Base-by-base conservation (phyloP, 2,113 vertebrate species). In the Ptyas mucosa region DNA sequence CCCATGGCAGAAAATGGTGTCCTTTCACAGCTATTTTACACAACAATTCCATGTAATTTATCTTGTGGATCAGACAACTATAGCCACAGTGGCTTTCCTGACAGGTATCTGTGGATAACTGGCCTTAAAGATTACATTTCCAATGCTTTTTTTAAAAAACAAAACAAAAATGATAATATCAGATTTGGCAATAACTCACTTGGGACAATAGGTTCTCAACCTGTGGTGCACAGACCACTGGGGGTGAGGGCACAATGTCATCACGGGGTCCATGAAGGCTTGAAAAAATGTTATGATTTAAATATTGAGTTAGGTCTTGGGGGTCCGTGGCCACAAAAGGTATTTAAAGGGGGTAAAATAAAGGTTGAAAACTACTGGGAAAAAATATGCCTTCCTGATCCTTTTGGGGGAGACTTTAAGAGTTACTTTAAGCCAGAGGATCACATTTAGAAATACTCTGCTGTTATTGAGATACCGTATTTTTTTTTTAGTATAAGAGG, bases 191-290 rank as follows among this genome's bases (percentile, higher is more conserved):
- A 39, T 39, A 8, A 75, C 69, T 39, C n/a, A 0, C 64, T 75
- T 34, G n/a, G 6, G 29, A 34, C 5, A 75, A 75, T 34, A 75
- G 11, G 61, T 64, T 64, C 61, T 12, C 26, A n/a, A 64, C 61
- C 26, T 64, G 61, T 64, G 4, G 26, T 64, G 61, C 61, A 58
- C 18, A 2, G 7, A 58, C 55, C 55, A 58, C 55, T 9, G 7
- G 7, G 2, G 8, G 2, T 0, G 3, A 15, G 18, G 18, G 18
- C 3, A 4, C 11, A 5, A 64, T n/a, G 61, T n/a, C 12, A 29
- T 64, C 11, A 26, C 3, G 2, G 58, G 58, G 58, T 61, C 24
- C 58, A 1, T 3, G 4, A 61, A 61, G 9, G 2, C 61, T 64
- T 64, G 61, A 64, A 58, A 24, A 23, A 23, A 58, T 58, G 0